A percentile compares a stretch with the other conserved stretches of the same genome.
Evolutionary conservation across 2,113 vertebrate genomes (phyloP).

Genomic region (Chaetodon auriga): DNA sequence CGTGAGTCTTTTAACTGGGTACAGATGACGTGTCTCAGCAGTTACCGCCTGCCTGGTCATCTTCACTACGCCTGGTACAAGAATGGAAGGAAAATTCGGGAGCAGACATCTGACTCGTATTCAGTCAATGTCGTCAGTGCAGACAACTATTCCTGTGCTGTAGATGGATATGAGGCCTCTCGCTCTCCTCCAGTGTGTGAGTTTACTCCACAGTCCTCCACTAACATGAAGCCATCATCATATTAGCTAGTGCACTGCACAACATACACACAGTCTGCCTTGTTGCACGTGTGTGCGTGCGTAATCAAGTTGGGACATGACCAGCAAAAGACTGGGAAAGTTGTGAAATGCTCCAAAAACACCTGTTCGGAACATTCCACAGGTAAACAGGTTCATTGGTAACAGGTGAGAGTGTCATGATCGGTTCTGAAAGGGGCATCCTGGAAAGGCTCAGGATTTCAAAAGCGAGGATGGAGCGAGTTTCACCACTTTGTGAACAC

Average conservation of each 20-base stretch:
- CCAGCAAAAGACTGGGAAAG: too few relatives aligned
- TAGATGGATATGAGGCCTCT: neutral
- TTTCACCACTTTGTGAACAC: too few relatives aligned
- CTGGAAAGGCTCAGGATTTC: too few relatives aligned
- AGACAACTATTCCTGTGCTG: neutral
- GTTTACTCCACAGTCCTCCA: neutral
- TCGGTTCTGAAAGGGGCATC: too few relatives aligned
- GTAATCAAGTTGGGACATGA: neutral
- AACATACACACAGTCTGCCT: too few relatives aligned
- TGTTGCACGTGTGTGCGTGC: neutral
- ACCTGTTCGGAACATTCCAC: too few relatives aligned
- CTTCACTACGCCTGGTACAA: conserved; percentile 28
- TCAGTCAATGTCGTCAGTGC: neutral
- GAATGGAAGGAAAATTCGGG: neutral
- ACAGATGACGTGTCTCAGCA: conserved; percentile 37
- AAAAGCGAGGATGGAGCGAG: too few relatives aligned
- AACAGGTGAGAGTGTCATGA: too few relatives aligned
- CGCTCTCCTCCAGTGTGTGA: neutral
- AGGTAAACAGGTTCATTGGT: too few relatives aligned
- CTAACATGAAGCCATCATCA: too few relatives aligned
- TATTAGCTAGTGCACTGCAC: too few relatives aligned
- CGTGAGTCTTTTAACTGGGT: neutral
- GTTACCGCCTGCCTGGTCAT: neutral
- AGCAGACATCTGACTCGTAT: neutral
- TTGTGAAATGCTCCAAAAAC: too few relatives aligned